Evolutionary conservation across 2,113 vertebrate species (phyloP), one percentile per base, ranked within the genome.

Genomic region (Microtus montanus): DNA sequence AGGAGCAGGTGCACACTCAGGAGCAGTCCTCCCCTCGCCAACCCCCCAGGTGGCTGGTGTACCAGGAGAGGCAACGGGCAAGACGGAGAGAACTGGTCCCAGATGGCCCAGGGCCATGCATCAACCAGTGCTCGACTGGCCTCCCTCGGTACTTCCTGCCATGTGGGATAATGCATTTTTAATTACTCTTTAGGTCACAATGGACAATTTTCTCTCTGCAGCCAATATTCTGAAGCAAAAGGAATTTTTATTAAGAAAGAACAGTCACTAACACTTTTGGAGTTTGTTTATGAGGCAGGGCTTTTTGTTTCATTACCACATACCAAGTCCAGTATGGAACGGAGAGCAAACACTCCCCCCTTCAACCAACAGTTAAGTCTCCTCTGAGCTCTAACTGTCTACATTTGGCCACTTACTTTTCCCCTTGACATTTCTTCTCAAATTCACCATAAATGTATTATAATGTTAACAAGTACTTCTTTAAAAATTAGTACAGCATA

Each of bases 361-460:
- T 79, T 93, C 80, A 93, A 78, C 26, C 26, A 93, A 74, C 75
- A 17, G n/a, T 26, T 41, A 75, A 87, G 58, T 93, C 94, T 95
- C 90, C 9, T 91, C n/a, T 49, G 15, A 89, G 61, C 17, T 15
- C 26, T 71, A 35, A 44, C 30, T 77, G 82, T 41, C 11, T 85
- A 74, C 33, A 86, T 86, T 54, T 96, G 41, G 78, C 19, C 1
- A n/a, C 82, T 94, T 77, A 49, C 71, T 88, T 78, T 90, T 35
- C 28, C 58, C 35, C 83, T 47, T 89, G 74, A 95, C 95, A 78
- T 80, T 94, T 64, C 3, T 19, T 77, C 52, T 91, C 87, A 87
- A 90, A 64, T 63, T 66, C 6, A 86, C 24, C 77, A 83, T n/a
- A 63, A 83, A 89, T 49, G 78, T 26, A 38, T 89, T 78, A 64